Conservation (phyloP, 2,113 vertebrate species). For the Tetrax tetrax region DNA sequence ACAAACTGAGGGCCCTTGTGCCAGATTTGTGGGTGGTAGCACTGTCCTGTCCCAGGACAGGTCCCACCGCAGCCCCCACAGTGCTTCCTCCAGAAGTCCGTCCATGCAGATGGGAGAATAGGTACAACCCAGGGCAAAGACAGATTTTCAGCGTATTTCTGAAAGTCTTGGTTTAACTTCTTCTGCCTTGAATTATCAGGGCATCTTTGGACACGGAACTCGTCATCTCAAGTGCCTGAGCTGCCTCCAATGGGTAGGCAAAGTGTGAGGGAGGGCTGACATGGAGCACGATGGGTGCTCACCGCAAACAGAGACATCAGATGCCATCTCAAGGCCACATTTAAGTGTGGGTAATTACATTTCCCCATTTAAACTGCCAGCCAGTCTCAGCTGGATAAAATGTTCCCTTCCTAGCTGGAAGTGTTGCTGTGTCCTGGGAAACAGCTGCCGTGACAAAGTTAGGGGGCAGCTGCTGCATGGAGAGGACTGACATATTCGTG, state of each 20-base stretch:
- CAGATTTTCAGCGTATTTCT: neutral
- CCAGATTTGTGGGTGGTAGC: neutral
- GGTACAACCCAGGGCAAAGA: neutral
- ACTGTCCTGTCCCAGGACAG: neutral
- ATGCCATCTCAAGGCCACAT: slow-evolving; percentile 13
- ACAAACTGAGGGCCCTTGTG: neutral
- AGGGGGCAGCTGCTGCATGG: neutral
- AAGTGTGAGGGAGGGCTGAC: neutral
- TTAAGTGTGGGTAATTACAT: slow-evolving; percentile 40
- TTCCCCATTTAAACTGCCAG: slow-evolving; percentile 35
- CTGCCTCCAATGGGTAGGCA: neutral
- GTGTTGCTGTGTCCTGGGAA: neutral
- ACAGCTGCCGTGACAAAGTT: slow-evolving; percentile 40
- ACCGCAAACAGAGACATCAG: neutral
- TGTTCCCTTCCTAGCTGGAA: slow-evolving; percentile 46
- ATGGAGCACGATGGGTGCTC: fast-evolving
- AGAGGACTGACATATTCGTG: neutral
- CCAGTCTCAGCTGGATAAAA: slow-evolving; percentile 41
- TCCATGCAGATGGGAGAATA: neutral
- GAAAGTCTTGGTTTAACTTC: neutral
- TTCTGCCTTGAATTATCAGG: neutral
- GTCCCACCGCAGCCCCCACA: fast-evolving
- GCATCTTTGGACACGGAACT: neutral
- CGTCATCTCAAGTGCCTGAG: neutral
- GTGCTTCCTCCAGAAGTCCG: neutral